Conservation (phyloP, 2,888 invertebrate species). For the Rhagium mordax region DNA sequence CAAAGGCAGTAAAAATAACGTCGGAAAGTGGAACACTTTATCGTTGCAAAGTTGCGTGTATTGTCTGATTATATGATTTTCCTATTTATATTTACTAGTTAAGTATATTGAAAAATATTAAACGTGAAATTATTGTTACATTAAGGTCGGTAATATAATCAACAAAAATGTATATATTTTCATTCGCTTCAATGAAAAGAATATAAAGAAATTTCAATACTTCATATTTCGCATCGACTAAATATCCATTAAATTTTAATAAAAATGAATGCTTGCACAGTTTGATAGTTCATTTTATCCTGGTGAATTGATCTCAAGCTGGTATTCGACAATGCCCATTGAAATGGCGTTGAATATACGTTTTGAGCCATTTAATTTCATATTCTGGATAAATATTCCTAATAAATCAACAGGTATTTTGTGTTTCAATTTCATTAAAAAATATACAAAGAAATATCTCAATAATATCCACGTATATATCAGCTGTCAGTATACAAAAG, state of each 20-base stretch:
- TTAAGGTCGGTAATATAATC: no score
- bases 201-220: neutral
- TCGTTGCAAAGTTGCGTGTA: no score
- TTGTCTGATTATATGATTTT: no score
- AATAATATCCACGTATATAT: neutral
- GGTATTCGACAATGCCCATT: neutral
- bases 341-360: neutral
- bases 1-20: no score
- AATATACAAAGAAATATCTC: neutral
- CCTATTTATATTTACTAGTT: no score
- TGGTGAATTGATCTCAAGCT: neutral
- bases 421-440: neutral
- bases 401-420: neutral
- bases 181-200: neutral
- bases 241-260: neutral
- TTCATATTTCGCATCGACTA: neutral
- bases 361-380: neutral
- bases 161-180: neutral
- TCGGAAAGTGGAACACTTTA: no score
- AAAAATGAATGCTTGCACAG: neutral
- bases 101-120: no score
- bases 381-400: neutral
- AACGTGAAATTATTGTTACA: no score
- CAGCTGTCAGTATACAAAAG: no score
- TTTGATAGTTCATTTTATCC: neutral